phyloP scores from a whole-genome alignment of 2,113 vertebrate species.

The Choloepus hoffmanni region DNA sequence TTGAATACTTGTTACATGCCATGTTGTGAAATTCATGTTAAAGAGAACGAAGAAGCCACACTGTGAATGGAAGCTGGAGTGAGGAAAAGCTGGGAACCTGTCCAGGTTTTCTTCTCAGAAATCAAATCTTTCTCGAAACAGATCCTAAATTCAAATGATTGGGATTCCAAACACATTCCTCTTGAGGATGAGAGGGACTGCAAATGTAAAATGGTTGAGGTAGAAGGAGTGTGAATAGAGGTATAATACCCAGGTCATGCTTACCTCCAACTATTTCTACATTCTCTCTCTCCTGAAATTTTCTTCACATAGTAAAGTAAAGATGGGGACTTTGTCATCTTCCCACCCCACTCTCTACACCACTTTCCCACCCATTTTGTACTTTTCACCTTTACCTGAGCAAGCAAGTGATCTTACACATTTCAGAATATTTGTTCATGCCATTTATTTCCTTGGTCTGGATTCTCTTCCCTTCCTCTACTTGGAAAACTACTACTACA shows the following conservation, averaged over 20 bases:
- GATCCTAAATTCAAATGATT: constrained; percentile 44
- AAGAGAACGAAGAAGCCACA: constrained; percentile 51
- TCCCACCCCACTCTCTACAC: fast-evolving
- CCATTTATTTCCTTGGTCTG: background rate
- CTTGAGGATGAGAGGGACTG: background rate
- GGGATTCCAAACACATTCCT: constrained; percentile 57
- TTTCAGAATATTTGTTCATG: background rate
- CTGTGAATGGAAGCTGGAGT: constrained; percentile 25
- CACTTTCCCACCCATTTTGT: background rate
- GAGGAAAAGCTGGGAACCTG: constrained; percentile 24
- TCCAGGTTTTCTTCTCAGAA: constrained; percentile 54
- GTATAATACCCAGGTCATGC: background rate
- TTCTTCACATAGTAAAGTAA: background rate
- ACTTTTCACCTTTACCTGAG: background rate
- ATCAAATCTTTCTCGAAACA: constrained; percentile 61
- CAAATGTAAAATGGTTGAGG: background rate
- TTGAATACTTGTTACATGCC: constrained; percentile 32
- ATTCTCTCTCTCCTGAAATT: background rate
- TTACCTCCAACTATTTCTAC: background rate
- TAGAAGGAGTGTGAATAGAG: background rate
- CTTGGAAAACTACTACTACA: background rate
- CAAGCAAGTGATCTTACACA: background rate
- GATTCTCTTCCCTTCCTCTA: background rate
- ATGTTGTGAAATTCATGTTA: constrained; percentile 61
- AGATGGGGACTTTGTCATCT: background rate